Conservation (phyloP, 30 jellyfish, hydroid and myxozoan genomes). For the Pelagia noctiluca region DNA sequence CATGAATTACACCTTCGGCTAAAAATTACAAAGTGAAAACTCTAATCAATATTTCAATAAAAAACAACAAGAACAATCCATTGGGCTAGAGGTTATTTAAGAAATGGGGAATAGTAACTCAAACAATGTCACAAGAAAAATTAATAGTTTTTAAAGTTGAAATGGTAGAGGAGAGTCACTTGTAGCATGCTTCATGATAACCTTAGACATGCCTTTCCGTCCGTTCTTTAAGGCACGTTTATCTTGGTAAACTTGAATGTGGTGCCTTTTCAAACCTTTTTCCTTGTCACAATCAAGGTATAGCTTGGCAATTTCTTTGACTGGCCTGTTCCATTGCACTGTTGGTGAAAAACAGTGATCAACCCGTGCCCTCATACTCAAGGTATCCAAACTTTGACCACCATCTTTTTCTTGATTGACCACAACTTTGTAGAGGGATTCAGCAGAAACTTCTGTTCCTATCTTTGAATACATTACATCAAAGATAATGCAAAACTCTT, state of each 20-base stretch:
- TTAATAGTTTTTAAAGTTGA: neutral
- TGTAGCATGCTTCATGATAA: neutral
- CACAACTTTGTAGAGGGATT: constrained; percentile 19
- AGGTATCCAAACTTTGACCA: neutral
- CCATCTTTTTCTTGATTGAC: constrained; percentile 44
- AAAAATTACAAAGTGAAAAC: no score
- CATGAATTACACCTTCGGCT: no score
- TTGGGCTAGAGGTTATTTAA: neutral
- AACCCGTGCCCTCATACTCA: constrained; percentile 18
- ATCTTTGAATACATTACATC: constrained; percentile 28
- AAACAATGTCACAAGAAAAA: neutral
- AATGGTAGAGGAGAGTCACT: neutral
- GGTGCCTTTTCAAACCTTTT: constrained; percentile 18
- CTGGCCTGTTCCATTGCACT: constrained; percentile 29
- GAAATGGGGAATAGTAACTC: neutral
- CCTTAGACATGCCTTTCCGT: constrained; percentile 17
- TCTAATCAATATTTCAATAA: no score
- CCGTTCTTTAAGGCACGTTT: neutral
- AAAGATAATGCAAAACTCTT: no score
- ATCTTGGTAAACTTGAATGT: constrained; percentile 13
- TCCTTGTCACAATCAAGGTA: constrained; percentile 7
- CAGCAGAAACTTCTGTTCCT: constrained; percentile 40
- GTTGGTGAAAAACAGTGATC: constrained; percentile 28
- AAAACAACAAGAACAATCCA: neutral
- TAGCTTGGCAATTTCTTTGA: constrained; percentile 19